Evolutionary conservation across 30 jellyfish, hydroid and myxozoan genomes (phyloP), one percentile per base, ranked within the genome.

Genomic region (Hydractinia symbiolongicarpus): DNA sequence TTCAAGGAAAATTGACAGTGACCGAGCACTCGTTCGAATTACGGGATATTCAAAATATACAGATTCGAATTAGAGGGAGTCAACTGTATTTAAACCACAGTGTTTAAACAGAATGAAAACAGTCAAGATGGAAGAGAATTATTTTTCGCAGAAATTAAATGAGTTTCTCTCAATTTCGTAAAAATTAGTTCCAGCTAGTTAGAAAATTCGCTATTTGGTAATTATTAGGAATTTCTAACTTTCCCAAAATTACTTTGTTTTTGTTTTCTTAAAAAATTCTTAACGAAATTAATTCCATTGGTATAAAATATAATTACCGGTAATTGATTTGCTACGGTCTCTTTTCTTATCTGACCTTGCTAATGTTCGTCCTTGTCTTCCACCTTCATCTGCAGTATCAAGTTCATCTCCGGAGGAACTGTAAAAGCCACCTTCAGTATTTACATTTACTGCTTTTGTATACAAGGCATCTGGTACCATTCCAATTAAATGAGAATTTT

Each of bases 351-450:
- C 82, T 5, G 87, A 79, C 68, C 83, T 83, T 55, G 54, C 10
- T 73, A 73, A 53, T 0, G 79, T 73, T 50, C 88, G 69, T 14
- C 90, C 85, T n/a, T n/a, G 52, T 11, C 87, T 50, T 14, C 72
- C 55, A 7, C 58, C 64, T 6, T 53, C 52, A 13, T 56, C 68
- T 21, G 66, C 87, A n/a, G 84, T 77, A 49, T 94, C 99, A 52
- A 94, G 66, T 79, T 94, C 99, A 84, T 94, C 99, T 7, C 96
- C 96, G 5, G 99, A 94, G 15, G 99, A 94, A 64, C 96, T 87
- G 79, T 85, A 79, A 40, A 87, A 81, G 17, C 82, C 81, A 5
- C 82, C 84, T 78, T 88, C 96, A 54, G 82, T 76, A 56, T 88
- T 95, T 17, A 85, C 14, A 4, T 86, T 88, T 67, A 77, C 72